A percentile compares a stretch with the other conserved stretches of the same genome.
phyloP scores from a whole-genome alignment of 2,797 vertebrate species.

The Rhabdomys pumilio region DNA sequence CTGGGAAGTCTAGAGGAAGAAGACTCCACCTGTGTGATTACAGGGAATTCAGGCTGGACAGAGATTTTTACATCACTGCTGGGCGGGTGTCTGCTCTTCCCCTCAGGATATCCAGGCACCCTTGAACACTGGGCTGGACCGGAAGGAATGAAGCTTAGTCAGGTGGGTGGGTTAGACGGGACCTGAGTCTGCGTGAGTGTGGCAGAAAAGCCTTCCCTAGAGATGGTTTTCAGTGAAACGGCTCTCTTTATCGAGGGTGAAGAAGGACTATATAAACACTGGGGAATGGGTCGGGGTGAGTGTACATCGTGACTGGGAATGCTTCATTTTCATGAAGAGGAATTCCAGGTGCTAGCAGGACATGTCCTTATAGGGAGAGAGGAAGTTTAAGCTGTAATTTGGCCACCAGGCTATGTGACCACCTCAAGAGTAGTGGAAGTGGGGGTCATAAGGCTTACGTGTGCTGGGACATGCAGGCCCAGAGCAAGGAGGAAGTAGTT shows the following conservation, averaged over 20 bases:
- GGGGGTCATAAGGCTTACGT: too few relatives aligned
- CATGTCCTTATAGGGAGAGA: not conserved
- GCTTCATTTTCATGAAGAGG: not conserved
- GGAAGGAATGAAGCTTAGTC: not conserved
- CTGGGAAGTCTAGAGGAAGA: not conserved
- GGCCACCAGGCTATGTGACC: not conserved
- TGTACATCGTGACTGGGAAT: not conserved
- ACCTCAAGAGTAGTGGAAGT: not conserved
- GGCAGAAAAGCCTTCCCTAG: not conserved
- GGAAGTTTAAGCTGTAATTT: not conserved
- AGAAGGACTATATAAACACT: not conserved
- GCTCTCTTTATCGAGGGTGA: not conserved
- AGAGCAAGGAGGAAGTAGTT: not conserved
- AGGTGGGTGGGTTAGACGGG: not conserved
- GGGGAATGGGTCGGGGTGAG: not conserved
- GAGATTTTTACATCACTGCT: not conserved
- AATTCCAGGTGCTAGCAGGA: not conserved
- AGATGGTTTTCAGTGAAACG: not conserved
- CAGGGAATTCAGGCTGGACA: too few relatives aligned
- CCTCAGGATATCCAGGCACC: not conserved
- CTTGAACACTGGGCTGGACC: not conserved
- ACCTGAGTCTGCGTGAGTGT: not conserved
- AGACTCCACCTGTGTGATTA: not conserved
- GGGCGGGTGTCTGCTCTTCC: not conserved
- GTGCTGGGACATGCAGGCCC: too few relatives aligned